Percentiles rank a stretch among this genome's conserved stretches.
Evolutionary conservation across 35 echinoderm and acorn worm genomes (phyloP).

Genomic region (Stichopus chloronotus): DNA sequence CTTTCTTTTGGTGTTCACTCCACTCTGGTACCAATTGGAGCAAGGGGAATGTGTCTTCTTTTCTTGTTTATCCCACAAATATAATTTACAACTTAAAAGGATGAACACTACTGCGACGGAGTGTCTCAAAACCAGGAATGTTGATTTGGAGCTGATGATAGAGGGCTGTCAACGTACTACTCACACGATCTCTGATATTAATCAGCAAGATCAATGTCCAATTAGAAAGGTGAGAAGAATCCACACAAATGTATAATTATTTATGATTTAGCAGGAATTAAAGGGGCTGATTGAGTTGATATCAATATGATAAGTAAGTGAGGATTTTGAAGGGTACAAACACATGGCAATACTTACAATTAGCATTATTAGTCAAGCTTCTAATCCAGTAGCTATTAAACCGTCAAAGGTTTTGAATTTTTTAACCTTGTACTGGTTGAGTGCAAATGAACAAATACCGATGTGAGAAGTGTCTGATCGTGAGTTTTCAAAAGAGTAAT

Average conservation of each 20-base stretch:
- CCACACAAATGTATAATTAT: background rate
- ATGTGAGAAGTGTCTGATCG: too few species aligned
- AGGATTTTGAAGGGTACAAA: too few species aligned
- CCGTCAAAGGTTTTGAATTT: too few species aligned
- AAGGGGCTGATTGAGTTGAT: background rate
- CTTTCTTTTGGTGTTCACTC: too few species aligned
- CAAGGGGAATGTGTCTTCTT: background rate
- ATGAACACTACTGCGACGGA: constrained; percentile 78
- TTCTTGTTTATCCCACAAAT: background rate
- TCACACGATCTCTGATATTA: constrained; percentile 42
- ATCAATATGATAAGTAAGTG: background rate
- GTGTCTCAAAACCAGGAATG: constrained; percentile 84
- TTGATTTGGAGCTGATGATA: constrained; percentile 77
- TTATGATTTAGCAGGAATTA: background rate
- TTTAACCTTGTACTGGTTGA: too few species aligned
- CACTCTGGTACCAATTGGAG: too few species aligned
- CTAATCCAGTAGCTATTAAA: too few species aligned
- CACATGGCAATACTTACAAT: too few species aligned
- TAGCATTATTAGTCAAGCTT: too few species aligned
- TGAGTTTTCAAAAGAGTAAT: too few species aligned
- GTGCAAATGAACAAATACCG: too few species aligned
- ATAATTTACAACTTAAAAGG: constrained; percentile 36
- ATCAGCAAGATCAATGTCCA: constrained; percentile 61
- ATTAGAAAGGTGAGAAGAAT: constrained; percentile 69
- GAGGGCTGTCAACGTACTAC: constrained; percentile 70